These are phyloP conservation scores for Paramormyrops kingsleyae DNA, from an alignment of 2,113 vertebrate genomes.

Conservation along the genomic window DNA sequence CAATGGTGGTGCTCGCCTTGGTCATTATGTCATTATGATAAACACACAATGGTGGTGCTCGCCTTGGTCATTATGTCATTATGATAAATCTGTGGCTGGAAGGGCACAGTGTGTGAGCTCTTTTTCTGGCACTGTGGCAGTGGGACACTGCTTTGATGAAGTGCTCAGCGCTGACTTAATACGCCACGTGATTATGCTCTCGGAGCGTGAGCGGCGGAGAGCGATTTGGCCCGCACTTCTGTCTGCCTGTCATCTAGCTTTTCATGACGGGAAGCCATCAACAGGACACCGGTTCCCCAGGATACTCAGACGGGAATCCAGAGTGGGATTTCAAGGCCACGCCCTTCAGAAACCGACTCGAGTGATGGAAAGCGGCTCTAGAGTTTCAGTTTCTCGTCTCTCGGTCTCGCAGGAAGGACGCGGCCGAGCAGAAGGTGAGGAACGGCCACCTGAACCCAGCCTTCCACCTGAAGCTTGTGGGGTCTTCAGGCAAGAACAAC, in stretches of 20 bases:
- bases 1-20: background rate
- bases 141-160: background rate
- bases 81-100: background rate
- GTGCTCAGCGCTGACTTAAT: background rate
- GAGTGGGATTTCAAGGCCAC: background rate
- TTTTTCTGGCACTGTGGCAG: background rate
- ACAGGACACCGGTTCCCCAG: background rate
- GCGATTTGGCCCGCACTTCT: too few relatives aligned
- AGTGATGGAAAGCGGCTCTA: background rate
- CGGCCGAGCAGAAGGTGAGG: conserved; percentile 47
- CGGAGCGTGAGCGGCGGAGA: background rate
- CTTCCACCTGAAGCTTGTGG: conserved; percentile 66
- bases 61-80: background rate
- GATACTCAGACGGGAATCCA: too few relatives aligned
- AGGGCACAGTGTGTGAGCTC: background rate
- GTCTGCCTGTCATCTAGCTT: background rate
- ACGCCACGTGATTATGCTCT: background rate
- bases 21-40: background rate
- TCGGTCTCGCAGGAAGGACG: conserved; percentile 25
- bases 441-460: conserved; percentile 63
- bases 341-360: background rate
- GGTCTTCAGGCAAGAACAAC: conserved; percentile 51
- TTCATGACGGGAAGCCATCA: background rate
- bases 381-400: background rate
- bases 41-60: background rate